Conservation (phyloP, 1,140 invertebrate species). For the Anastrepha ludens region DNA sequence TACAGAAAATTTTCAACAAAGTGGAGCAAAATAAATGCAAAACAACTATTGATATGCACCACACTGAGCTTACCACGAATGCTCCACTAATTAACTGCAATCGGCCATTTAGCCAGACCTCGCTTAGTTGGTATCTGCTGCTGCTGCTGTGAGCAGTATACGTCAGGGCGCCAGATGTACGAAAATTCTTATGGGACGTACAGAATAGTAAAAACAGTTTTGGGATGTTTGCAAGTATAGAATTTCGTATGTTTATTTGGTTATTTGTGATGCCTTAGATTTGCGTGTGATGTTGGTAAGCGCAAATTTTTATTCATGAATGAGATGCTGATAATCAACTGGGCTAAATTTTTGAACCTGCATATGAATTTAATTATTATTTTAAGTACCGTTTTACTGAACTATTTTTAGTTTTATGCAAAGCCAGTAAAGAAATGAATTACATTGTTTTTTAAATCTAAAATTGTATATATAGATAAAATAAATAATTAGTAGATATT, state of each 20-base stretch:
- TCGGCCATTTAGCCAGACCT: slow-evolving; percentile 38
- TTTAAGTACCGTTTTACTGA: too few relatives aligned
- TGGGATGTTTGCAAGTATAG: neutral
- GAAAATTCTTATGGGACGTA: slow-evolving; percentile 16
- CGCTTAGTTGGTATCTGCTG: slow-evolving; percentile 36
- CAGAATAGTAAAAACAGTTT: neutral
- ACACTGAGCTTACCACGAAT: slow-evolving; percentile 50
- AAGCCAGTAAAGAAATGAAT: too few relatives aligned
- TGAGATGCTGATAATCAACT: neutral
- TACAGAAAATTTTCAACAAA: neutral
- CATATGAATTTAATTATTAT: too few relatives aligned
- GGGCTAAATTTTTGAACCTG: neutral
- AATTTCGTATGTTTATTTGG: neutral
- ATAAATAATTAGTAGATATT: too few relatives aligned
- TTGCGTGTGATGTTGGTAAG: neutral
- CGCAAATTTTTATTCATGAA: neutral
- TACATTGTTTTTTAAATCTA: too few relatives aligned
- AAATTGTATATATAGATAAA: too few relatives aligned
- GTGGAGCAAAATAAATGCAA: neutral
- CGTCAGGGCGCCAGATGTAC: neutral
- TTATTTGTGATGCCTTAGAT: neutral
- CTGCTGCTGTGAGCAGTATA: neutral
- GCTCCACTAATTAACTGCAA: slow-evolving; percentile 49
- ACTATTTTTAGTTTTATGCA: too few relatives aligned
- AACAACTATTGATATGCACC: slow-evolving; percentile 16